Conservation (phyloP, 2,797 vertebrate genomes). For the Ctenopoma kingsleyae region DNA sequence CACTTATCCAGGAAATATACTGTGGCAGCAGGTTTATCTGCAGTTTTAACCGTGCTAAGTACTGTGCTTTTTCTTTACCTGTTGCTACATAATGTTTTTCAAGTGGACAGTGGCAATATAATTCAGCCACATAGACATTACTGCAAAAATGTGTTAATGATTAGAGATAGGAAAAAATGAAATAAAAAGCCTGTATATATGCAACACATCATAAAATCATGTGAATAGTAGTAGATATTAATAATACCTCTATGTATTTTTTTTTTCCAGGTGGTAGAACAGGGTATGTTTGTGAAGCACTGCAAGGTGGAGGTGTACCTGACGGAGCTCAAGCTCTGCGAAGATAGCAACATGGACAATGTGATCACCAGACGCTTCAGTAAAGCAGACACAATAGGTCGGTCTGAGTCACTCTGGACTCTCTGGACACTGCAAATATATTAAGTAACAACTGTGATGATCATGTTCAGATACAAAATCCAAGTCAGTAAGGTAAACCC, state of each 20-base stretch:
- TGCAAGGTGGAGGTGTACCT: constrained; percentile 99
- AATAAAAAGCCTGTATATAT: not conserved
- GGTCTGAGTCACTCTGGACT: constrained; percentile 17
- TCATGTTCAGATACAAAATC: too few species aligned
- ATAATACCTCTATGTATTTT: not conserved
- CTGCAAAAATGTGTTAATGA: not conserved
- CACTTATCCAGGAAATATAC: not conserved
- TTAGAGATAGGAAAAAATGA: not conserved
- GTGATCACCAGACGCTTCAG: constrained; percentile 96
- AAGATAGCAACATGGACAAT: constrained; percentile 97
- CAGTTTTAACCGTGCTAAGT: not conserved
- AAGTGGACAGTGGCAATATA: not conserved
- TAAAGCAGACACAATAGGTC: constrained; percentile 99
- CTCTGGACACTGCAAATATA: not conserved
- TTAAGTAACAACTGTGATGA: too few species aligned
- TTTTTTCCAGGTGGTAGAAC: constrained; percentile 93
- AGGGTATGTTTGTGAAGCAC: constrained; percentile 99
- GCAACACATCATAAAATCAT: not conserved
- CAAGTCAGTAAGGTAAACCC: too few species aligned
- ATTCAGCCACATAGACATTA: not conserved
- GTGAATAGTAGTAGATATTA: not conserved
- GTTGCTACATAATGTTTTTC: not conserved
- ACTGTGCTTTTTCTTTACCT: not conserved
- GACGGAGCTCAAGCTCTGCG: constrained; percentile 97
- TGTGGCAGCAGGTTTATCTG: not conserved